Base-by-base conservation (phyloP, 2,113 vertebrate species). In the Amblyopsis rosae region DNA sequence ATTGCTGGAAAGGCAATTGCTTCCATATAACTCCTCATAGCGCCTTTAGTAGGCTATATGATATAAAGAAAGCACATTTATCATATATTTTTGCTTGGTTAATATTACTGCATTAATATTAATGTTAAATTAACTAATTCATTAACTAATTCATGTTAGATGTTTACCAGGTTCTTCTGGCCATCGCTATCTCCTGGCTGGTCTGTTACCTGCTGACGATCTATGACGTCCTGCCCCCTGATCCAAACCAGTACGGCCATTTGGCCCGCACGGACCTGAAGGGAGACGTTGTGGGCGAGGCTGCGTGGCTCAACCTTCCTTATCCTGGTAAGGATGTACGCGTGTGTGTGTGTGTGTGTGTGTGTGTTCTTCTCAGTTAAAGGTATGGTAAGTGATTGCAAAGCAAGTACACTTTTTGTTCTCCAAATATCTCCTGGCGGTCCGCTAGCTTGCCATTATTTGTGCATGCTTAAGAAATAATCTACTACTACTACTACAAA, bases 131-230 rank as follows among this genome's bases (percentile, higher is more conserved):
- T 26, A 26, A 26, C 26, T 26, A 26, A 12, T n/a, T 53, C 9
- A 26, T 26, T 26, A 26, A 26, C 26, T 26, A 26, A 12, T n/a
- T 53, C 9, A 53, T 53, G 9, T n/a, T 15, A n/a, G 4, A n/a
- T 13, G 12, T 58, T 17, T 33, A 9, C 9, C 49, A 93, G 93
- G 93, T 90, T 70, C 73, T 94, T 69, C 89, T 94, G 19, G 93
- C 93, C 70, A 94, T 93, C 92, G 91, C 92, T n/a, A 90, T 91
- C 9, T 87, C 88, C 49, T 94, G 93, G 92, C 75, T 94, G 32
- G 59, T 93, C 70, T 93, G 92, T 71, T 93, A 91, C 67, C 57
- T 94, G 12, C 76, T 93, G 49, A 94, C 92, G 26, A 11, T 86
- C 72, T 93, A 87, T 33, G 71, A 91, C 12, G 87, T 86, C 67